Conservation (phyloP, 2,113 vertebrate genomes). For the Cettia cetti region DNA sequence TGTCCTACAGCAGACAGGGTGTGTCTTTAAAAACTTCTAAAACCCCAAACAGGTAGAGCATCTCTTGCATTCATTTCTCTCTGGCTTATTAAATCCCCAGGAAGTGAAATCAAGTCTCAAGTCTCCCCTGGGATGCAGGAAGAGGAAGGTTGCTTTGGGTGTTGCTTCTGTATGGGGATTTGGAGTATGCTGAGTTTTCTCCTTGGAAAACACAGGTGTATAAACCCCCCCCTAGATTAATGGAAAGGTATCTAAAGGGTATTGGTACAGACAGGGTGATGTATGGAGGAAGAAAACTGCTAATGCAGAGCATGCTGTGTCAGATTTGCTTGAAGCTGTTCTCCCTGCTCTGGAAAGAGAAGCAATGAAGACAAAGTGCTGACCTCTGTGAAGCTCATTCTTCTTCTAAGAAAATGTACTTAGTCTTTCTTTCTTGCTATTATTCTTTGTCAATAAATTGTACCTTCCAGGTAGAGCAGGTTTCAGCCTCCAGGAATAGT, state of each 20-base stretch:
- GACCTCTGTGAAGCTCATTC: not conserved
- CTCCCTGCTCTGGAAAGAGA: not conserved
- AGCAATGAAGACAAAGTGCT: conserved; percentile 48
- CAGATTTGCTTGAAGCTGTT: conserved; percentile 28
- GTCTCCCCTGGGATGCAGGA: not conserved
- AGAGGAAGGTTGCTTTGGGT: not conserved
- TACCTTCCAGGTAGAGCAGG: conserved; percentile 39
- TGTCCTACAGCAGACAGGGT: not conserved
- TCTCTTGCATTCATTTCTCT: not conserved
- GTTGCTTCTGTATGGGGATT: not conserved
- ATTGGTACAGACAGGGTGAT: not conserved
- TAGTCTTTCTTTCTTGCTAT: conserved; percentile 41
- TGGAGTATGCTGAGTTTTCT: not conserved
- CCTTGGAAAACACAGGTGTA: conserved; percentile 17
- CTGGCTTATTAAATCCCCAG: not conserved
- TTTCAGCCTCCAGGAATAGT: conserved; percentile 46
- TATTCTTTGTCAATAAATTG: conserved; percentile 49
- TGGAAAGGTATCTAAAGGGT: not conserved
- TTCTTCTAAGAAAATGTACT: conserved; percentile 44
- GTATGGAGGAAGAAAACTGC: not conserved
- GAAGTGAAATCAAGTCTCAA: not conserved
- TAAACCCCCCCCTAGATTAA: not conserved
- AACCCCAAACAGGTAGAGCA: not conserved
- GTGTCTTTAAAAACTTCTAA: not conserved
- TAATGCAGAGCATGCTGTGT: not conserved